These are phyloP conservation scores for Metaphire vulgaris DNA, from an alignment of 1,140 invertebrate genomes.

Conservation along the genomic window DNA sequence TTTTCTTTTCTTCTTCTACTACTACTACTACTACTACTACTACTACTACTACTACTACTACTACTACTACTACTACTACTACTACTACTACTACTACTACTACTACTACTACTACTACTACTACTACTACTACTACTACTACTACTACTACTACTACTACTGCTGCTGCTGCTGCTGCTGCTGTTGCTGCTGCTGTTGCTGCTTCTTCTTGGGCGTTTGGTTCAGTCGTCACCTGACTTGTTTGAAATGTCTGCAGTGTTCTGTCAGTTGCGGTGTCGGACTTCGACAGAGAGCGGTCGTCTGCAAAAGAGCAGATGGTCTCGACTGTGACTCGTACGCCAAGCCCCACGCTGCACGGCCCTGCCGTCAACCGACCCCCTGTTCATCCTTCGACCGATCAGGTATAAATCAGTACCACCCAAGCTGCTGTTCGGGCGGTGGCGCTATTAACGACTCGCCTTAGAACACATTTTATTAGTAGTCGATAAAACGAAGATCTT, in stretches of 20 bases:
- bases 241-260: too few species aligned
- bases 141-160: constrained; percentile 9
- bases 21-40: constrained; percentile 9
- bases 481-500: too few species aligned
- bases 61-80: constrained; percentile 9
- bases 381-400: too few species aligned
- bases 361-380: too few species aligned
- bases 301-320: background rate
- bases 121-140: constrained; percentile 9
- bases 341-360: background rate
- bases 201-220: too few species aligned
- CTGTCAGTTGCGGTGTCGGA: background rate
- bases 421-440: too few species aligned
- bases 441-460: too few species aligned
- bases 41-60: constrained; percentile 9
- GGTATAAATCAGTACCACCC: too few species aligned
- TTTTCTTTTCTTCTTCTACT: background rate
- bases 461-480: too few species aligned
- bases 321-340: background rate
- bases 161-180: constrained; percentile 8
- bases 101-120: constrained; percentile 9
- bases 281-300: background rate
- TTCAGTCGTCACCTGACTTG: too few species aligned
- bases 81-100: constrained; percentile 9
- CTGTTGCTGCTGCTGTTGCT: constrained; percentile 11